These are phyloP conservation scores for Allolobophora icterica DNA, from an alignment of 2,888 invertebrate genomes.

Conservation along the genomic window DNA sequence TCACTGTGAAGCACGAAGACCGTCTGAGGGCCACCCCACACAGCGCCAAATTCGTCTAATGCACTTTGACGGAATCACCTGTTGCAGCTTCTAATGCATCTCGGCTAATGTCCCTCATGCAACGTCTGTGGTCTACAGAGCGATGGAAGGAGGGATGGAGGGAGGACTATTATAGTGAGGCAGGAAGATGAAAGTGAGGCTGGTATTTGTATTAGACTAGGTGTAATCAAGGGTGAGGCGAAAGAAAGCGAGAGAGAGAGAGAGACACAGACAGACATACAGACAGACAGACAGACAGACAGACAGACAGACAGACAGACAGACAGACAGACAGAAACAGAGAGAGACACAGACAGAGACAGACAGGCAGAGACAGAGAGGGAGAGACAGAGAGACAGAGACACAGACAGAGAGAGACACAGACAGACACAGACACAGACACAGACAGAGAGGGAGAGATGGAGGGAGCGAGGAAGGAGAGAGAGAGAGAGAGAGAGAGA, in stretches of 20 bases:
- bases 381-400: too few relatives aligned
- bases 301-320: too few relatives aligned
- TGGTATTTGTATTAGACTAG: neutral
- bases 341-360: too few relatives aligned
- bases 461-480: neutral
- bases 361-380: too few relatives aligned
- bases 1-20: neutral
- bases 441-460: neutral
- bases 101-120: neutral
- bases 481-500: neutral
- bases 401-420: too few relatives aligned
- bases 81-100: neutral
- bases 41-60: neutral
- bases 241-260: neutral
- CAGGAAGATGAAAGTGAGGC: neutral
- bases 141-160: neutral
- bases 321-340: neutral
- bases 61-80: neutral
- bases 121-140: neutral
- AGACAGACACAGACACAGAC: too few relatives aligned
- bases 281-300: too few relatives aligned
- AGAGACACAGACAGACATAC: too few relatives aligned
- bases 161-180: too few relatives aligned
- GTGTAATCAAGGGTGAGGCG: neutral
- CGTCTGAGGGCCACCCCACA: neutral